Conservation (phyloP, 2,888 invertebrate species). For the Eupeodes latifasciatus region DNA sequence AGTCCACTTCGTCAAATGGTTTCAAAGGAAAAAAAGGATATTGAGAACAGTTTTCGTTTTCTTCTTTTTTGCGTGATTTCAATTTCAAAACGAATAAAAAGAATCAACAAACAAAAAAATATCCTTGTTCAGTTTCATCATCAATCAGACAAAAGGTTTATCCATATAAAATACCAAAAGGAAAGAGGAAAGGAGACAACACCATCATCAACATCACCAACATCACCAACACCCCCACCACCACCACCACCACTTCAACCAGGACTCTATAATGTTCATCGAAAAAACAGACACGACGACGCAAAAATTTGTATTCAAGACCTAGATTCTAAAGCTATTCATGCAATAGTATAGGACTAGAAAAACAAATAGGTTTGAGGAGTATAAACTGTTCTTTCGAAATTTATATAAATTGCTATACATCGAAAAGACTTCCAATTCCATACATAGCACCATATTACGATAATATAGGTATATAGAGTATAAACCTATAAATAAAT, state of each 20-base stretch:
- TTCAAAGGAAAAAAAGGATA: background rate
- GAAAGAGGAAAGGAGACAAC: conserved; percentile 1
- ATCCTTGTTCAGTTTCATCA: conserved; percentile 32
- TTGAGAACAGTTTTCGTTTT: conserved; percentile 10
- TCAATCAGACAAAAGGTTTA: conserved; percentile 52
- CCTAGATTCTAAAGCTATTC: conserved; percentile 42
- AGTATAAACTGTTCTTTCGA: conserved; percentile 40
- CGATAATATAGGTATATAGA: no score
- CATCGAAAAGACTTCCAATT: background rate
- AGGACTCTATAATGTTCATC: conserved; percentile 11
- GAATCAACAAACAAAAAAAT: background rate
- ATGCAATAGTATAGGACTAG: conserved; percentile 31
- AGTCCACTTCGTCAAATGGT: conserved; percentile 11
- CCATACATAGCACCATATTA: no score
- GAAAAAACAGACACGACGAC: conserved; percentile 16
- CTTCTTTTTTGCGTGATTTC: conserved; percentile 31
- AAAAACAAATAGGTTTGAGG: conserved; percentile 42
- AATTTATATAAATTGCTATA: conserved; percentile 46
- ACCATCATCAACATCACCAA: background rate
- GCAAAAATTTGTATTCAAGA: conserved; percentile 51
- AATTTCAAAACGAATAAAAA: conserved; percentile 48
- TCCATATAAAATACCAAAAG: conserved; percentile 37
- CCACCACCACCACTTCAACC: no score
- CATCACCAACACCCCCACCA: no score
- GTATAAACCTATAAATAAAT: conserved; percentile 18